These are phyloP conservation scores for Euschistus heros DNA, from an alignment of 1,140 invertebrate genomes.

Conservation along the genomic window DNA sequence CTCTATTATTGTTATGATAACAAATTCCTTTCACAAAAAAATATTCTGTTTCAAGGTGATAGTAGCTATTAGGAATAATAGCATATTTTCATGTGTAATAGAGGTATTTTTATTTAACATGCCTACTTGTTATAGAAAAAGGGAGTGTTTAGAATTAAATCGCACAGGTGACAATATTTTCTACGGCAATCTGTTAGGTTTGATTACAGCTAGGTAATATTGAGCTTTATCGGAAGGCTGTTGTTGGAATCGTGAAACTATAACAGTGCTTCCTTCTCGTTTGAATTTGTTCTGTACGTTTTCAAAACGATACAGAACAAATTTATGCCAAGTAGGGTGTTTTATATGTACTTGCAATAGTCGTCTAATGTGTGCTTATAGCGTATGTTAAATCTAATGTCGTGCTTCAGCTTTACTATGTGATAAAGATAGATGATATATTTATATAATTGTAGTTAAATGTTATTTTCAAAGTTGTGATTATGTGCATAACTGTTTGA, in stretches of 20 bases:
- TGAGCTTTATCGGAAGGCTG: conserved; percentile 23
- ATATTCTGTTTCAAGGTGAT: not conserved
- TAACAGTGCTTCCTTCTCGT: conserved; percentile 23
- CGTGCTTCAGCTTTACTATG: conserved; percentile 23
- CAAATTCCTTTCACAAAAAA: not conserved
- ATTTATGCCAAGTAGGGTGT: conserved; percentile 2
- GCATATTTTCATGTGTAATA: not conserved
- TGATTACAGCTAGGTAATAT: conserved; percentile 20
- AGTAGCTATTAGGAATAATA: not conserved
- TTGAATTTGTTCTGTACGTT: not conserved
- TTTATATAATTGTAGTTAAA: conserved; percentile 18
- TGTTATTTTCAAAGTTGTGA: conserved; percentile 7
- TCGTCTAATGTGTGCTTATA: conserved; percentile 20
- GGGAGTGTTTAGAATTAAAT: not conserved
- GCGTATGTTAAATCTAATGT: conserved; percentile 3
- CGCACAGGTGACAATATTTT: no score
- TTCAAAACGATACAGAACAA: not conserved
- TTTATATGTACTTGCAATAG: conserved; percentile 17
- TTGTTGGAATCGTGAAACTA: conserved; percentile 14
- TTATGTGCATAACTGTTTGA: conserved; percentile 8
- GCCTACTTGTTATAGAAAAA: not conserved
- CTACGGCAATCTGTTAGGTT: conserved; percentile 6
- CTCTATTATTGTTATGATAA: not conserved
- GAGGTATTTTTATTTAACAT: not conserved
- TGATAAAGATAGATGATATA: conserved; percentile 21